Conservation (phyloP, 1,140 invertebrate genomes). For the Arctopsyche grandis region DNA sequence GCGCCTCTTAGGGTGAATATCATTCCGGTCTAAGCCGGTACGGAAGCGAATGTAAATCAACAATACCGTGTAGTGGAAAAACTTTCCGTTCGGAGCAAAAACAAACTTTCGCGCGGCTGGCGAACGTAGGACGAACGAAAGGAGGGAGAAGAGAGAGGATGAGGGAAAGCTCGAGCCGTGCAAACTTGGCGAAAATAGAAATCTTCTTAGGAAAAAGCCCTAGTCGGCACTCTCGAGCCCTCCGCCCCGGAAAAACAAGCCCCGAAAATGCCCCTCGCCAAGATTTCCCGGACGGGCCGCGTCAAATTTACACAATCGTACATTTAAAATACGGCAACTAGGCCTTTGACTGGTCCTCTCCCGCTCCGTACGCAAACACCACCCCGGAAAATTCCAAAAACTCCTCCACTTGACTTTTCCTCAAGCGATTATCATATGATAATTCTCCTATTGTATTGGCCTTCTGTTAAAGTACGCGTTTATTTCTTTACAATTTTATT, state of each 20-base stretch:
- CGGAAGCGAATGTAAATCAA: slow-evolving; percentile 53
- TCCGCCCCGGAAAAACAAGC: neutral
- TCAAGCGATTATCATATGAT: neutral
- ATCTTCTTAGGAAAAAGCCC: slow-evolving; percentile 39
- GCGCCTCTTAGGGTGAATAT: slow-evolving; percentile 29
- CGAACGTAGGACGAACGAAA: neutral
- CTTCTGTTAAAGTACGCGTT: no score
- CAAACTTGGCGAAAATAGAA: slow-evolving; percentile 52
- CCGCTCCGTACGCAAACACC: neutral
- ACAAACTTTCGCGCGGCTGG: slow-evolving; percentile 48
- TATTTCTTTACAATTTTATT: no score
- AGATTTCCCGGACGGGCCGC: neutral
- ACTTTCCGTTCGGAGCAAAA: slow-evolving; percentile 49
- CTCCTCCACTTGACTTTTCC: neutral
- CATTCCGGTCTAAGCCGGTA: slow-evolving; percentile 36
- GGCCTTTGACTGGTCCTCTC: neutral
- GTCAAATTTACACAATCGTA: slow-evolving; percentile 4
- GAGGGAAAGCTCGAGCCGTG: slow-evolving; percentile 28
- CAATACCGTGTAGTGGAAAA: slow-evolving; percentile 48
- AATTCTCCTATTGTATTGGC: neutral
- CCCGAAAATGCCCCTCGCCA: slow-evolving; percentile 5
- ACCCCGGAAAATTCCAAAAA: neutral
- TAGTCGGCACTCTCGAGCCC: no score
- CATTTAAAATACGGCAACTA: neutral
- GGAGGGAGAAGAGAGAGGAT: neutral